Evolutionary conservation across 1,140 invertebrate genomes (phyloP).

Genomic region (Contarinia nasturtii): DNA sequence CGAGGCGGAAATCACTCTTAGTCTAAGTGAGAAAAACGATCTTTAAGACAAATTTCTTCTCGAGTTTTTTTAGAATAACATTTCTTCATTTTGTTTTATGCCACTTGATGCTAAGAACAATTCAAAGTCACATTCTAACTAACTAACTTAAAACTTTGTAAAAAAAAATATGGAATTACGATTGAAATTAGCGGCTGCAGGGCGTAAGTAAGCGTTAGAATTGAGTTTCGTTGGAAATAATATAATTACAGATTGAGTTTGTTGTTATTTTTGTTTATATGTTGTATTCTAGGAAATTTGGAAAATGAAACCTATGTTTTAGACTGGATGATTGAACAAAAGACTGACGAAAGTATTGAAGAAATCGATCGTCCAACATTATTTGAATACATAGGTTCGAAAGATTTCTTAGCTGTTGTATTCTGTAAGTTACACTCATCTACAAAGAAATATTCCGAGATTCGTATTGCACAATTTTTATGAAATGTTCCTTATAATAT

Average conservation of each 20-base stretch:
- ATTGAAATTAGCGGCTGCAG: not conserved
- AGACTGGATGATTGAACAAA: constrained; percentile 80
- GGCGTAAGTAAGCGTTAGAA: not conserved
- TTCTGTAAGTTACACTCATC: constrained; percentile 58
- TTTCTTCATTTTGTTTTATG: no score
- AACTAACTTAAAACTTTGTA: no score
- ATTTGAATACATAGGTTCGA: constrained; percentile 70
- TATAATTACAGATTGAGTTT: not conserved
- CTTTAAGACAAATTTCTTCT: no score
- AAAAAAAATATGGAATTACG: no score
- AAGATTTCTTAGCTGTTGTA: constrained; percentile 80
- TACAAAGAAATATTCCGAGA: not conserved
- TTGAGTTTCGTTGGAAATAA: not conserved
- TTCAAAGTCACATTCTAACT: no score
- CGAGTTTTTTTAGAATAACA: no score
- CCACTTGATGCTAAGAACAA: no score
- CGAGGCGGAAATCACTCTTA: no score
- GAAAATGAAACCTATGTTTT: constrained; percentile 68
- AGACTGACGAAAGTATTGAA: constrained; percentile 83
- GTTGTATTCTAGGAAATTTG: constrained; percentile 52
- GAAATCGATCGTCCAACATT: constrained; percentile 72
- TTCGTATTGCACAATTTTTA: not conserved
- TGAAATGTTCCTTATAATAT: not conserved
- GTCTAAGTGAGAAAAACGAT: no score
- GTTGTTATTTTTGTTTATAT: not conserved